These are phyloP conservation scores for Clupea harengus DNA, from an alignment of 2,113 vertebrate species.

Conservation along the genomic window DNA sequence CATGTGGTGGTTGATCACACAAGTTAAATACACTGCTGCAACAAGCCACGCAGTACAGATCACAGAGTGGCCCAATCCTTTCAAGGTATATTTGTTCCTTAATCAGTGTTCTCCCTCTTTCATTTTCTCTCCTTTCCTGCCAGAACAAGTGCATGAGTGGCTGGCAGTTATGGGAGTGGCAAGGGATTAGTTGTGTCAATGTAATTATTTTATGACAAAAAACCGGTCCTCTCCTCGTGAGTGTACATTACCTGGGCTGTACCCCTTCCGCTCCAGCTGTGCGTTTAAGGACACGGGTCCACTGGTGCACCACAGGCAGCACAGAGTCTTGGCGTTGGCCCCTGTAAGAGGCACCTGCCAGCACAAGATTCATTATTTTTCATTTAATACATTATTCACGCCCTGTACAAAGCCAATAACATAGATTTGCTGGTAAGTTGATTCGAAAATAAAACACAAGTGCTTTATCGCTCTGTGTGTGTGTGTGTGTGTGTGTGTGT, in stretches of 20 bases:
- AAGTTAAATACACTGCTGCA: not conserved
- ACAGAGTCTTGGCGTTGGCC: conserved; percentile 38
- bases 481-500: too few species aligned
- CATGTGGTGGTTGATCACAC: not conserved
- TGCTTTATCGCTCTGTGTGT: too few species aligned
- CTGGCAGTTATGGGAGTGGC: not conserved
- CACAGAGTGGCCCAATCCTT: not conserved
- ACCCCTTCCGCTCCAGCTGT: conserved; percentile 49
- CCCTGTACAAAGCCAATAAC: too few species aligned
- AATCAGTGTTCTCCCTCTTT: not conserved
- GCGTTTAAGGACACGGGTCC: conserved; percentile 43
- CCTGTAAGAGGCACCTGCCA: conserved; percentile 54
- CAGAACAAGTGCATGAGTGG: not conserved
- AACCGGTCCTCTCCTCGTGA: not conserved
- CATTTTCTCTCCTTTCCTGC: not conserved
- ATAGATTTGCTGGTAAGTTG: too few species aligned
- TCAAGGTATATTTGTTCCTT: not conserved
- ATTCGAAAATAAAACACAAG: too few species aligned
- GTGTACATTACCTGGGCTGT: conserved; percentile 41
- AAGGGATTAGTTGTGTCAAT: not conserved
- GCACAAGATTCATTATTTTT: not conserved
- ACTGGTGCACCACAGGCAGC: conserved; percentile 53
- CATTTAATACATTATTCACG: too few species aligned
- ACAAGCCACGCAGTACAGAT: too few species aligned
- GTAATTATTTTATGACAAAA: not conserved